Base-by-base conservation (phyloP, 2,113 vertebrate species). In the Apeltes quadracus region DNA sequence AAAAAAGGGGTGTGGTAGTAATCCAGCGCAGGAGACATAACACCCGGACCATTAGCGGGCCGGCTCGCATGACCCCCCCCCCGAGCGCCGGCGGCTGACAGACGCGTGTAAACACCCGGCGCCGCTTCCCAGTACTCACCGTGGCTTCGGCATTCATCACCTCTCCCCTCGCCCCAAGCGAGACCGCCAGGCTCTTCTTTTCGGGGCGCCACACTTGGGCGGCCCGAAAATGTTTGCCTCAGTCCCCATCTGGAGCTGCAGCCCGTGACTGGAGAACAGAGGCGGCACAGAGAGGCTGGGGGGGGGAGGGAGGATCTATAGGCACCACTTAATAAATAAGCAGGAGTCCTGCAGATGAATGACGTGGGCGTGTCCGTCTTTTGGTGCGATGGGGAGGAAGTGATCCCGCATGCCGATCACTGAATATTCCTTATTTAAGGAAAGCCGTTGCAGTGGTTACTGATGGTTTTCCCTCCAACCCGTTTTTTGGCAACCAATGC, bases 191-290 rank as follows among this genome's bases (percentile, higher is more conserved):
- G 82, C 81, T 85, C 82, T 59, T 75, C 76, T 89, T 78, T 88
- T 84, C 5, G 0, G 29, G 72, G 69, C 34, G 66, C 81, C 81
- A 73, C 78, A 84, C 83, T 86, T 68, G 75, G 73, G 79, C 84
- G 2, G 80, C 88, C 84, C 74, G 77, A 90, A 90, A 90, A 89
- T 92, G 90, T 92, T 91, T 90, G 86, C 83, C 78, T 74, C 69
- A 83, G 87, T 84, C 61, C 75, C 90, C 88, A 90, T 89, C 91
- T 91, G 91, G 89, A 89, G 87, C 74, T 84, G 80, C 75, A 84
- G 79, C 71, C 84, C 65, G 72, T 89, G 89, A 86, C 87, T 72
- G 77, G 76, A 72, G 78, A 89, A 87, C 79, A 89, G 85, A 89
- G 84, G 87, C 76, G 22, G 86, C 84, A 87, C 78, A 86, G 85